A percentile compares a stretch with the other conserved stretches of the same genome.
phyloP scores from a whole-genome alignment of 2,888 invertebrate genomes.

The Ceraclea dissimilis region DNA sequence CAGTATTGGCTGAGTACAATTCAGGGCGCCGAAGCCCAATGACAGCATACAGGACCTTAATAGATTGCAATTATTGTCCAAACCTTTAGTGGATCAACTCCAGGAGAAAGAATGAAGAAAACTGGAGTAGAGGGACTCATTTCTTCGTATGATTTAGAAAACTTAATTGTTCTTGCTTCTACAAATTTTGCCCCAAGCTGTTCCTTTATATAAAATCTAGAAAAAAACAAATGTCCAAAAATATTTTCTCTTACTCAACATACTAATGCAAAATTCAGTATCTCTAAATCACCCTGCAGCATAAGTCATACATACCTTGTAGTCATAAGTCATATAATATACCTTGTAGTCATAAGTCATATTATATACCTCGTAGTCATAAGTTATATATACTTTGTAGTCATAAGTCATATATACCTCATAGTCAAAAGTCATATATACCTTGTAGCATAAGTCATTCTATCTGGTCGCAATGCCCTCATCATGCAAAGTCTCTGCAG shows the following conservation, averaged over 20 bases:
- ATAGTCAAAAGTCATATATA: no score
- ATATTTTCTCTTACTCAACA: not conserved
- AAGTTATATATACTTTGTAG: no score
- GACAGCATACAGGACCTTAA: not conserved
- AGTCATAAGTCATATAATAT: no score
- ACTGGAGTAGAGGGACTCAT: slow-evolving; percentile 77
- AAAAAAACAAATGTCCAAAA: not conserved
- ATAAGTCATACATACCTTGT: no score
- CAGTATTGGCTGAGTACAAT: no score
- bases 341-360: no score
- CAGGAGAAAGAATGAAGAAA: slow-evolving; percentile 91
- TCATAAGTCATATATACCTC: no score
- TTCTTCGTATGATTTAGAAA: slow-evolving; percentile 80
- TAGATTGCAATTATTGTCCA: not conserved
- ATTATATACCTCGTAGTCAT: no score
- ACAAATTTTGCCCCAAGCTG: slow-evolving; percentile 77
- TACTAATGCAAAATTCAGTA: not conserved
- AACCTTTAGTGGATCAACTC: slow-evolving; percentile 87
- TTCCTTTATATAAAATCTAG: slow-evolving; percentile 78
- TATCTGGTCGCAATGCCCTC: slow-evolving; percentile 82
- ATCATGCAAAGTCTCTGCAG: slow-evolving; percentile 87
- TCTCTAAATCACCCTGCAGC: no score
- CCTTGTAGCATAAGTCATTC: slow-evolving; percentile 89
- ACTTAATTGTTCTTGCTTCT: slow-evolving; percentile 69
- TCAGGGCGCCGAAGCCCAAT: no score